These are phyloP conservation scores for Galeruca laticollis DNA, from an alignment of 2,888 invertebrate genomes.

Conservation along the genomic window DNA sequence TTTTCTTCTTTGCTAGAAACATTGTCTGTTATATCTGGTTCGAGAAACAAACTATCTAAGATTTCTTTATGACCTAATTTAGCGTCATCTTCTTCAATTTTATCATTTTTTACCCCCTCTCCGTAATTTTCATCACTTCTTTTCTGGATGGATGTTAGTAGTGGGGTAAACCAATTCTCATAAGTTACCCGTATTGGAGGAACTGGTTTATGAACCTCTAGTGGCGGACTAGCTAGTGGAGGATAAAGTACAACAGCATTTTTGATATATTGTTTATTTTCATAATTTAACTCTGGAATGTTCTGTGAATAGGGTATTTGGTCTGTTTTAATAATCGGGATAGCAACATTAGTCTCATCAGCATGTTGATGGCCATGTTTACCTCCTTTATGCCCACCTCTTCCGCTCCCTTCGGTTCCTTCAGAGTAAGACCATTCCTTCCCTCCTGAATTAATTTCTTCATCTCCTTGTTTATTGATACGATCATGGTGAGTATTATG, in stretches of 20 bases:
- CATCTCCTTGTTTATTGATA: conserved; percentile 65
- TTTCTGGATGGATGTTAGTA: not conserved
- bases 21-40: not conserved
- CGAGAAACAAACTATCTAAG: not conserved
- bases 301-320: not conserved
- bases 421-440: conserved; percentile 69
- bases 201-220: not conserved
- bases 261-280: conserved; percentile 4
- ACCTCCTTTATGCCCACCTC: conserved; percentile 42
- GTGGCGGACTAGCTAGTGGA: not conserved
- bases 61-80: not conserved
- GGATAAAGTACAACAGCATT: conserved; percentile 13
- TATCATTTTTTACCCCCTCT: not conserved
- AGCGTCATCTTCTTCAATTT: not conserved
- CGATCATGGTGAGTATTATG: conserved; percentile 71
- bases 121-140: conserved; percentile 8
- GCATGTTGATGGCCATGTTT: conserved; percentile 26
- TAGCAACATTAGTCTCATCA: conserved; percentile 14
- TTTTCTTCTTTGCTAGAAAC: not conserved
- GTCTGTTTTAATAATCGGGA: conserved; percentile 1
- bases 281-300: not conserved
- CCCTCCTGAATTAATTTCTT: conserved; percentile 66
- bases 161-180: not conserved
- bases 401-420: conserved; percentile 46
- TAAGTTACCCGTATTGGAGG: not conserved